Conservation (phyloP, 2,888 invertebrate species). For the Gerosis bhagava region DNA sequence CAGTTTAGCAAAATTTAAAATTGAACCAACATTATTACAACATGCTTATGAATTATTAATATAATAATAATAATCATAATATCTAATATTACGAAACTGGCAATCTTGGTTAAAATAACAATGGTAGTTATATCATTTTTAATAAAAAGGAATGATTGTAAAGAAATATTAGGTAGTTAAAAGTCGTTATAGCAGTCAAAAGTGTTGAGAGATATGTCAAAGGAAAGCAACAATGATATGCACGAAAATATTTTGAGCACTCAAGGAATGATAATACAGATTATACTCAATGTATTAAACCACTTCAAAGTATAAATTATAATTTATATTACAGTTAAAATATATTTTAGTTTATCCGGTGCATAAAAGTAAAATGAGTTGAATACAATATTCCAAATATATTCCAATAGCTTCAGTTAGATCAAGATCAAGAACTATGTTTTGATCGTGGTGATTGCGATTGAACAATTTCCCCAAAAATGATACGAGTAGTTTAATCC, state of each 20-base stretch:
- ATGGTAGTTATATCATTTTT: conserved; percentile 46
- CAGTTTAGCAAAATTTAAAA: conserved; percentile 7
- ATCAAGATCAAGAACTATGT: too few species aligned
- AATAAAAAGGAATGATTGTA: conserved; percentile 44
- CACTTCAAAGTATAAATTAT: too few species aligned
- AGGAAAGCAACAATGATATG: conserved; percentile 35
- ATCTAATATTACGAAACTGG: conserved; percentile 66
- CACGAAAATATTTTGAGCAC: conserved; percentile 47
- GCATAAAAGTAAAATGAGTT: too few species aligned
- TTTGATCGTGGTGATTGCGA: conserved; percentile 20
- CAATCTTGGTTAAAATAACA: conserved; percentile 56
- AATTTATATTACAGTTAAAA: too few species aligned
- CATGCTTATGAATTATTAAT: too few species aligned
- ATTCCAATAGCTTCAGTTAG: too few species aligned
- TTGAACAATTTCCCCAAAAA: conserved; percentile 44
- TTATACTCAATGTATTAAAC: conserved; percentile 11
- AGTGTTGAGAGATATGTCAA: conserved; percentile 25
- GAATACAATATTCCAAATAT: too few species aligned
- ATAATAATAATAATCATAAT: too few species aligned
- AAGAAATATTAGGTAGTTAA: conserved; percentile 18
- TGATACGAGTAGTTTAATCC: conserved; percentile 53
- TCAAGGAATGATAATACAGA: conserved; percentile 38
- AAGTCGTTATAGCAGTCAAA: conserved; percentile 23
- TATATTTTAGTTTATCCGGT: too few species aligned
- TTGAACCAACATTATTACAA: too few species aligned